Evolutionary conservation across 1,140 invertebrate species (phyloP), one percentile per base, ranked within the genome.

Genomic region (Dendroctonus ponderosae): DNA sequence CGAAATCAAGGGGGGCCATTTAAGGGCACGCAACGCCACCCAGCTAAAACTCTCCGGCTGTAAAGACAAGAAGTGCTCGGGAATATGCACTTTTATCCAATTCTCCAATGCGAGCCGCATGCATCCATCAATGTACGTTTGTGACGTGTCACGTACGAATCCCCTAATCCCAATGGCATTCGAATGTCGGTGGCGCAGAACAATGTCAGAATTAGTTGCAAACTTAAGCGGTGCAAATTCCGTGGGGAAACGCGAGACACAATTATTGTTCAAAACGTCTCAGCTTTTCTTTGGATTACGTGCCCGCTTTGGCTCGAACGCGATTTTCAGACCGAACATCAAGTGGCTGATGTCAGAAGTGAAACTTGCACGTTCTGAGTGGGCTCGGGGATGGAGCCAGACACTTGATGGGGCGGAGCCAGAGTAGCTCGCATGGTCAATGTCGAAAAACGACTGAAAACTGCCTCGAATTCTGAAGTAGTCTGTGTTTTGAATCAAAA

Each of bases 141-240:
- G 52, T 15, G 9, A 7, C 3, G 52, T 56, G 26, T 56, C 53
- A 56, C 53, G 53, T 56, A 56, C 50, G 26, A 5, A 52, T n/a
- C 26, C 50, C 50, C 37, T 26, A 26, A 26, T 26, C 26, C 26
- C 26, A 26, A 26, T 26, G 26, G 26, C 26, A 26, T 26, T 52
- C 8, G n/a, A 12, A 52, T 12, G 15, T 15, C 50, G 50, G 15
- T n/a, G 6, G 39, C 12, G 11, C 53, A 7, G 11, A 56, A 40
- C 11, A 44, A 46, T 44, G 56, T 46, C 41, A 58, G 42, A 58
- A 43, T 44, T 58, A 58, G 56, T 58, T 58, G 56, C 11, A 58
- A 58, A 58, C 56, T 58, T 44, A 58, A 44, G n/a, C 7, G 41
- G 40, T 44, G 40, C 42, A 58, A 58, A 58, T 15, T 11, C 26